phyloP scores from a whole-genome alignment of 2,888 invertebrate species.

The Lasioglossum leucozonium region DNA sequence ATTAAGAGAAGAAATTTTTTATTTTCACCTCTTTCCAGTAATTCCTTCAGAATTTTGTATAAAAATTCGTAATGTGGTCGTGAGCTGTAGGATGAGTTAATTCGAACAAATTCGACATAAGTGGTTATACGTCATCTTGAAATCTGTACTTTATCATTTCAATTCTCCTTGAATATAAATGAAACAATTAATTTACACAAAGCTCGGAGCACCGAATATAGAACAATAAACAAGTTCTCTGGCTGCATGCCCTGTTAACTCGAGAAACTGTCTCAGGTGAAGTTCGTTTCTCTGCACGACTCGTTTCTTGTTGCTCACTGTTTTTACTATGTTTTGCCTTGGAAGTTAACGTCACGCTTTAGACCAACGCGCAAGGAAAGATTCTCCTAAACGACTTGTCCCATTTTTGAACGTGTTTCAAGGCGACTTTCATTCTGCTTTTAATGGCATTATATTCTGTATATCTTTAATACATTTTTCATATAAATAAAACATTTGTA shows the following conservation, averaged over 20 bases:
- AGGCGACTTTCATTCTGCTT: neutral
- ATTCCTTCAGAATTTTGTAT: too few relatives aligned
- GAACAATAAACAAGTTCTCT: constrained; percentile 38
- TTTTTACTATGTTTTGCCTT: constrained; percentile 13
- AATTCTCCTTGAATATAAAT: constrained; percentile 30
- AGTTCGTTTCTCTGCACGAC: constrained; percentile 21
- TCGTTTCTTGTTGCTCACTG: constrained; percentile 9
- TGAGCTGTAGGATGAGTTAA: neutral
- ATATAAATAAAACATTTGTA: too few relatives aligned
- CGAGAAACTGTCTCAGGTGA: constrained; percentile 35
- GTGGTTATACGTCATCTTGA: constrained; percentile 8
- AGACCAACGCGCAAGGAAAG: neutral
- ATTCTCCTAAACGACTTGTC: neutral
- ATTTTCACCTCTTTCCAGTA: too few relatives aligned
- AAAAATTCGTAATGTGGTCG: neutral
- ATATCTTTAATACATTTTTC: too few relatives aligned
- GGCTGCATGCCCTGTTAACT: constrained; percentile 34
- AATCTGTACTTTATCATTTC: constrained; percentile 16
- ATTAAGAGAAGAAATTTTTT: neutral
- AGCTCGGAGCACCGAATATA: constrained; percentile 11
- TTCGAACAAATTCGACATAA: neutral
- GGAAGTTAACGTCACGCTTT: constrained; percentile 28
- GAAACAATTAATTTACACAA: constrained; percentile 29
- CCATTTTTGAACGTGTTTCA: neutral
- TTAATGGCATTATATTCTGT: neutral